phyloP scores from a whole-genome alignment of 2,113 vertebrate species.

The Urocitellus parryii region DNA sequence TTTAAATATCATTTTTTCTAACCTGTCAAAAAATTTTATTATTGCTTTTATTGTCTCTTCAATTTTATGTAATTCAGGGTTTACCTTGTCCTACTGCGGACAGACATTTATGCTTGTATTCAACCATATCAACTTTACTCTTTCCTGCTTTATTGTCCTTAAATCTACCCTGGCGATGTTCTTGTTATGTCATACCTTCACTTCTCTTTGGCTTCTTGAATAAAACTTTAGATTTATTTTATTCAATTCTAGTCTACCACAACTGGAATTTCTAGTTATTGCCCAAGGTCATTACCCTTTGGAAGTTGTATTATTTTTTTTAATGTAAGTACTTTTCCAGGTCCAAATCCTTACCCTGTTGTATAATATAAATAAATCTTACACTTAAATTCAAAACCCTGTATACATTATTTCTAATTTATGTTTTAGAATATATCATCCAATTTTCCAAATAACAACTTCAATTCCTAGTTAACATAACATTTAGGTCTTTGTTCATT shows the following conservation, averaged over 20 bases:
- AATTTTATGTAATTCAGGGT: background rate
- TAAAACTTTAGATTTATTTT: background rate
- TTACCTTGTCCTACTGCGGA: background rate
- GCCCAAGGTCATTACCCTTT: background rate
- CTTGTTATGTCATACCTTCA: background rate
- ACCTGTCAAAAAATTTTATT: background rate
- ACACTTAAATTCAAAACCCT: background rate
- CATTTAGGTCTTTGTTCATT: background rate
- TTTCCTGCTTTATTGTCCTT: background rate
- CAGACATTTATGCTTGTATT: background rate
- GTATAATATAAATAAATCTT: background rate
- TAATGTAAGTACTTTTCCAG: background rate
- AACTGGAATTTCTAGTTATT: background rate
- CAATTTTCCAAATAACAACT: background rate
- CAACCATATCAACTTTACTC: background rate
- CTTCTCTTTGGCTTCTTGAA: background rate
- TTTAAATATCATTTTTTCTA: background rate
- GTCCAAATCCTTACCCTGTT: background rate
- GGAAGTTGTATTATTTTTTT: background rate
- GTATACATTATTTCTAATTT: background rate
- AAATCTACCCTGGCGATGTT: background rate
- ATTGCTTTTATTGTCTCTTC: background rate
- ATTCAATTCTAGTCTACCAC: background rate
- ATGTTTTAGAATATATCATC: background rate
- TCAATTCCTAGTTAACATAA: background rate